Evolutionary conservation across 2,888 invertebrate genomes (phyloP).

Genomic region (Perizoma flavofasciatum): DNA sequence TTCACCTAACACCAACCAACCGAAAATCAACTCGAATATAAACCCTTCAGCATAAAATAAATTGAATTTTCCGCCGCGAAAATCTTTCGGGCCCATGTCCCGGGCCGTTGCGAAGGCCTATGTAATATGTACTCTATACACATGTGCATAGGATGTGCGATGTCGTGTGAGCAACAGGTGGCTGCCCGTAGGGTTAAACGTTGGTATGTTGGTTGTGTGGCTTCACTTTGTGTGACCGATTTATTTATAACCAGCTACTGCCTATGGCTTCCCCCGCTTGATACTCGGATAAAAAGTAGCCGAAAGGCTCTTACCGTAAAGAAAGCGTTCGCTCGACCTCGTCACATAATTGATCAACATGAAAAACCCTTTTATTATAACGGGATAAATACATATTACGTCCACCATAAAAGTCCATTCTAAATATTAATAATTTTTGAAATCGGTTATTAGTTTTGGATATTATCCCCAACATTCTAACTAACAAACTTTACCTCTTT

Average conservation of each 20-base stretch:
- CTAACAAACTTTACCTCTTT: too few relatives aligned
- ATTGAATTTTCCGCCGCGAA: conserved; percentile 70
- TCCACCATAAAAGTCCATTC: too few relatives aligned
- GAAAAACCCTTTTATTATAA: too few relatives aligned
- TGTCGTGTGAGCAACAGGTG: conserved; percentile 82
- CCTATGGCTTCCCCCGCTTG: too few relatives aligned
- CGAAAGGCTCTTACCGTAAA: too few relatives aligned
- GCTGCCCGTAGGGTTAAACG: conserved; percentile 81
- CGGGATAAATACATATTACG: too few relatives aligned
- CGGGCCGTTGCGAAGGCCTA: conserved; percentile 40
- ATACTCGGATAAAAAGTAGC: too few relatives aligned
- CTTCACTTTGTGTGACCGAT: conserved; percentile 50
- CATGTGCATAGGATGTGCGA: conserved; percentile 43
- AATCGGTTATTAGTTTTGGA: too few relatives aligned
- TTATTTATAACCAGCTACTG: conserved; percentile 6
- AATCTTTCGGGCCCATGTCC: conserved; percentile 55
- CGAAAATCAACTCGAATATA: conserved; percentile 61
- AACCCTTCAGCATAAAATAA: conserved; percentile 68
- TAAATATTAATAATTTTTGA: too few relatives aligned
- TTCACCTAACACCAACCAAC: conserved; percentile 47
- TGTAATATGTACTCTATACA: conserved; percentile 35
- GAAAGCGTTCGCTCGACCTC: too few relatives aligned
- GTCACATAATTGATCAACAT: too few relatives aligned
- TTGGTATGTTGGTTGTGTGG: conserved; percentile 45
- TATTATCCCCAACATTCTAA: too few relatives aligned